A percentile compares a stretch with the other conserved stretches of the same genome.
phyloP scores from a whole-genome alignment of 2,888 invertebrate genomes.

The Campoletis raptor region DNA sequence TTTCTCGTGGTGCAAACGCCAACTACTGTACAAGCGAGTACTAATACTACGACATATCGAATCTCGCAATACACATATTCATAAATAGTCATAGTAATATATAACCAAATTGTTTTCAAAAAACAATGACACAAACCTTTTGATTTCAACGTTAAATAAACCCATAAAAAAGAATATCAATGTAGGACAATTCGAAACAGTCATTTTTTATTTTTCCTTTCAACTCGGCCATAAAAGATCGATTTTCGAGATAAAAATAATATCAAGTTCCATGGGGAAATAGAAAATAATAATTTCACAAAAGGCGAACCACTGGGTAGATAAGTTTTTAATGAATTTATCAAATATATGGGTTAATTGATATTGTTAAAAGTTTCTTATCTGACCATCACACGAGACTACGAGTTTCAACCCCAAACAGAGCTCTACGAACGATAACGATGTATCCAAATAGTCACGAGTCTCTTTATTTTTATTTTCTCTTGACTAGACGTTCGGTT shows the following conservation, averaged over 20 bases:
- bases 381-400: neutral
- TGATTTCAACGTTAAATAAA: neutral
- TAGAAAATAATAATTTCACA: neutral
- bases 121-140: neutral
- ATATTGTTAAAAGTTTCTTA: neutral
- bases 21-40: neutral
- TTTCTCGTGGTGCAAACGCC: constrained; percentile 22
- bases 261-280: neutral
- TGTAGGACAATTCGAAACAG: neutral
- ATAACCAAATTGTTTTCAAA: neutral
- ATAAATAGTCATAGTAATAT: neutral
- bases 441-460: neutral
- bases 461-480: neutral
- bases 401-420: neutral
- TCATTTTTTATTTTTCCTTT: neutral
- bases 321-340: constrained; percentile 10
- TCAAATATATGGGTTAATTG: neutral
- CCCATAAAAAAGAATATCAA: neutral
- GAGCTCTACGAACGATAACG: neutral
- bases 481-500: neutral
- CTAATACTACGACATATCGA: neutral
- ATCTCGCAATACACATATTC: neutral
- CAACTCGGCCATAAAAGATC: neutral
- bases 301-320: neutral
- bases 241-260: neutral